Evolutionary conservation across 1,140 invertebrate species (phyloP).

Genomic region (Thereuonema tuberculata): DNA sequence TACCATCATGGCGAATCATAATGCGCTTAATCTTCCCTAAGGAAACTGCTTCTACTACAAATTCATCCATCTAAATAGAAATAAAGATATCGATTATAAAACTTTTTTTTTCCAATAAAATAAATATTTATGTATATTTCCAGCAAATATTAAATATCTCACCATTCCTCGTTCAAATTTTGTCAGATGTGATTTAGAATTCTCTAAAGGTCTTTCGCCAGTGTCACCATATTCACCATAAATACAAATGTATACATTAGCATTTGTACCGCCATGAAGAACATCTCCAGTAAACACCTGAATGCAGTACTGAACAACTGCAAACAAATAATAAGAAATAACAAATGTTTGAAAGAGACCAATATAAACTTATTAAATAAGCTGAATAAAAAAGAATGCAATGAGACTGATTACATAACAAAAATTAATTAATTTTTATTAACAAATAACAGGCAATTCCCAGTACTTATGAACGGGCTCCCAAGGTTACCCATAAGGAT

Average conservation of each 20-base stretch:
- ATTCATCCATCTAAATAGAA: not conserved
- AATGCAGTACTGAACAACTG: not conserved
- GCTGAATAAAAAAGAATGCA: no score
- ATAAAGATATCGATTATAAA: no score
- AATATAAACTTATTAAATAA: no score
- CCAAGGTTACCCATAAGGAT: no score
- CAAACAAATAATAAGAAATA: not conserved
- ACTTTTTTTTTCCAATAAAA: no score
- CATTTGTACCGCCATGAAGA: not conserved
- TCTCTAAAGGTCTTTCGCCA: not conserved
- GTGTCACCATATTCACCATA: slow-evolving; percentile 1
- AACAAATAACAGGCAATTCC: no score
- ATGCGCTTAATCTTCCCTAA: not conserved
- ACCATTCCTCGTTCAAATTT: not conserved
- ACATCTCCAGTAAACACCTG: not conserved
- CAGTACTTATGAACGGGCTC: no score
- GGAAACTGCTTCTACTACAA: not conserved
- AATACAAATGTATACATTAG: not conserved
- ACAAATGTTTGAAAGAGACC: no score
- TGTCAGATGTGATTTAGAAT: not conserved
- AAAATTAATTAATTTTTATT: no score
- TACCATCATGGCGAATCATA: not conserved
- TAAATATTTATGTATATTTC: no score
- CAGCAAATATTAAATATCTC: no score
- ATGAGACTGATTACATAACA: no score